phyloP scores from a whole-genome alignment of 2,888 invertebrate species.

The Lithophane semibrunnea region DNA sequence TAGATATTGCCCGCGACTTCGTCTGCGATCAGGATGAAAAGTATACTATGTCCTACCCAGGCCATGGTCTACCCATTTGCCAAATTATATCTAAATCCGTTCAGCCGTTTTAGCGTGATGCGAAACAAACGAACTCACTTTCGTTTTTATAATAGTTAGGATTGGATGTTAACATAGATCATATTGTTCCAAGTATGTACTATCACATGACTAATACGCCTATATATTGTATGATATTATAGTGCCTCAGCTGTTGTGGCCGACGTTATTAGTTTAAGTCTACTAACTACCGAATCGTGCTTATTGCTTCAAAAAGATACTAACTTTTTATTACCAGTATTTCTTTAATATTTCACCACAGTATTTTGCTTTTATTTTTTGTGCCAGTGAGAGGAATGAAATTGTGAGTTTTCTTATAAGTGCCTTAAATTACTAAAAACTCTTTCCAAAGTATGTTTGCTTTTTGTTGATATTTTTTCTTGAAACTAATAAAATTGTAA shows the following conservation, averaged over 20 bases:
- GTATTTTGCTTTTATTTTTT: conserved; percentile 29
- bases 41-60: too few species aligned
- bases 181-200: neutral
- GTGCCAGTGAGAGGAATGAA: neutral
- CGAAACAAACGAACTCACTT: too few species aligned
- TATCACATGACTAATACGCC: neutral
- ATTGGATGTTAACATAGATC: too few species aligned
- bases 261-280: conserved; percentile 42
- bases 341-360: conserved; percentile 35
- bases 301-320: conserved; percentile 28
- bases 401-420: neutral
- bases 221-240: neutral
- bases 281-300: conserved; percentile 51
- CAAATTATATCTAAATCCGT: too few species aligned
- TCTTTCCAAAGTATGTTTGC: neutral
- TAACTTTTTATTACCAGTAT: conserved; percentile 38
- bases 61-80: too few species aligned
- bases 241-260: conserved; percentile 40
- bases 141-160: too few species aligned
- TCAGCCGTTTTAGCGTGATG: too few species aligned
- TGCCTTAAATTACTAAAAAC: neutral
- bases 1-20: too few species aligned
- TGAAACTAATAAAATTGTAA: neutral
- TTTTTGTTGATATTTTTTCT: neutral
- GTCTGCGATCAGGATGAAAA: too few species aligned